These are phyloP conservation scores for Odontesthes bonariensis DNA, from an alignment of 2,113 vertebrate species.

Conservation along the genomic window DNA sequence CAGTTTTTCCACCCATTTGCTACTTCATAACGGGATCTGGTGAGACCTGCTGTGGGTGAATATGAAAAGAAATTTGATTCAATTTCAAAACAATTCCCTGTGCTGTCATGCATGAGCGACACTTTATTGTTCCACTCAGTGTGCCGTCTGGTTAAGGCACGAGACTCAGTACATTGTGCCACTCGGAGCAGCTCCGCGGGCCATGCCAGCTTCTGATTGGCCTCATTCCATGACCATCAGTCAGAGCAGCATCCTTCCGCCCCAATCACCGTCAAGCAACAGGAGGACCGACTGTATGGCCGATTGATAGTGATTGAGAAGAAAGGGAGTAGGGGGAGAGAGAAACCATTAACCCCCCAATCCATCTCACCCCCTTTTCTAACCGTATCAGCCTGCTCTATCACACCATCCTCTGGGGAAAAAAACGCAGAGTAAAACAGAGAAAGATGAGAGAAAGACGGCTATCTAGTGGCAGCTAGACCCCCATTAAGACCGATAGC, in stretches of 20 bases:
- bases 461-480: slow-evolving; percentile 70
- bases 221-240: slow-evolving; percentile 57
- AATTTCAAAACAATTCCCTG: slow-evolving; percentile 58
- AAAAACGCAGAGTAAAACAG: slow-evolving; percentile 62
- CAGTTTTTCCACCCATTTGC: slow-evolving; percentile 5
- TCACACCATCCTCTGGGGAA: slow-evolving; percentile 63
- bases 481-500: slow-evolving; percentile 75
- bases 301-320: slow-evolving; percentile 62
- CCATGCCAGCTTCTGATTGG: slow-evolving; percentile 59
- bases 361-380: slow-evolving; percentile 64
- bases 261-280: slow-evolving; percentile 65
- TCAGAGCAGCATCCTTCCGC: slow-evolving; percentile 31
- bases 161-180: slow-evolving; percentile 13
- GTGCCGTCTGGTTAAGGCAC: slow-evolving; percentile 41
- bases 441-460: slow-evolving; percentile 69
- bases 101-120: slow-evolving; percentile 47
- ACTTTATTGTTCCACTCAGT: slow-evolving; percentile 47
- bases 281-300: slow-evolving; percentile 48
- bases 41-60: slow-evolving; percentile 34
- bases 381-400: slow-evolving; percentile 72
- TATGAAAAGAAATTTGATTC: slow-evolving; percentile 54
- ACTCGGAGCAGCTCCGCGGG: slow-evolving; percentile 14
- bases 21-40: slow-evolving; percentile 33
- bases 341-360: slow-evolving; percentile 72
- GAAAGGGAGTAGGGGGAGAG: slow-evolving; percentile 37